Percentiles rank a stretch among this genome's conserved stretches.
These are phyloP conservation scores for Cydia pomonella DNA, from an alignment of 1,140 invertebrate species.

Conservation along the genomic window DNA sequence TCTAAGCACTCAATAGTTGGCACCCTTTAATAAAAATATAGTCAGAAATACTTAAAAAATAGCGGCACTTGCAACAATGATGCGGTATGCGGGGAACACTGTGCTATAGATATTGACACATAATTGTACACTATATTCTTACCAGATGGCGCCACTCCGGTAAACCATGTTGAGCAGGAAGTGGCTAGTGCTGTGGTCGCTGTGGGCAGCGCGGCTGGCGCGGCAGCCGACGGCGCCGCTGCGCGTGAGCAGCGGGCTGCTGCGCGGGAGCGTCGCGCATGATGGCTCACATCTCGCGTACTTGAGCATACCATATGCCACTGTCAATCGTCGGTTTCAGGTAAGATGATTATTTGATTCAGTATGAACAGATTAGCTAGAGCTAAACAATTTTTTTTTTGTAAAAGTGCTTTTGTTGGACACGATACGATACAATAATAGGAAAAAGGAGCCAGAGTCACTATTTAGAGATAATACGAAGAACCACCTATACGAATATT, in stretches of 20 bases:
- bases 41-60: too few species aligned
- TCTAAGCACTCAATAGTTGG: too few species aligned
- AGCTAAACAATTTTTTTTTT: too few species aligned
- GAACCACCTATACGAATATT: too few species aligned
- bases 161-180: not conserved
- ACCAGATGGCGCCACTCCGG: not conserved
- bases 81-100: too few species aligned
- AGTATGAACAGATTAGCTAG: too few species aligned
- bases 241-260: conserved; percentile 22
- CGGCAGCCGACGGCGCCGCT: conserved; percentile 27
- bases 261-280: conserved; percentile 25
- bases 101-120: too few species aligned
- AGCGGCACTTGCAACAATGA: too few species aligned
- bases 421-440: too few species aligned
- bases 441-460: too few species aligned
- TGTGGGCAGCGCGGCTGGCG: conserved; percentile 27
- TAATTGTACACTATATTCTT: not conserved
- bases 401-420: too few species aligned
- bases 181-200: conserved; percentile 27
- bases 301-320: conserved; percentile 23
- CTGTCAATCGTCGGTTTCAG: not conserved
- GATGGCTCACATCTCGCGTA: conserved; percentile 5
- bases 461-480: not conserved
- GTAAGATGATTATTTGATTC: not conserved
- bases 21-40: too few species aligned